Evolutionary conservation across 2,888 invertebrate species (phyloP).

Genomic region (Oxyteleia sp.): DNA sequence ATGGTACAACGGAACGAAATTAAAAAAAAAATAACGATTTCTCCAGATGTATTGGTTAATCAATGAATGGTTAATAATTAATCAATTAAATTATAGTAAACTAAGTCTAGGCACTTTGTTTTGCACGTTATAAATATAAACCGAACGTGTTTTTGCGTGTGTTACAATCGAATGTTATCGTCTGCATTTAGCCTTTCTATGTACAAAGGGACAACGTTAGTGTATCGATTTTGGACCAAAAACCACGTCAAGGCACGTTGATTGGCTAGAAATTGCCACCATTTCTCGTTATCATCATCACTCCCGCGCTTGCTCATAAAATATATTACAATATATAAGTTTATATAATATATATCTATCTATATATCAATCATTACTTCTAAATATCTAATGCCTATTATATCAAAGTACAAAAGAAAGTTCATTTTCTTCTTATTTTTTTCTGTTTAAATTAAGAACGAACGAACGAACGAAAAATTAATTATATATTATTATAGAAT

Average conservation of each 20-base stretch:
- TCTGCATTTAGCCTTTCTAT: slow-evolving; percentile 21
- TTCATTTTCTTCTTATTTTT: not conserved
- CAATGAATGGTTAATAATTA: not conserved
- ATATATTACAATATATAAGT: slow-evolving; percentile 65
- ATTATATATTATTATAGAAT: too few relatives aligned
- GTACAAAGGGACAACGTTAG: slow-evolving; percentile 48
- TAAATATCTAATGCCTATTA: slow-evolving; percentile 31
- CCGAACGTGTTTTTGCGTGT: not conserved
- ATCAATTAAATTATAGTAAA: not conserved
- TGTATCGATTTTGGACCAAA: slow-evolving; percentile 57
- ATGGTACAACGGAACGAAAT: too few relatives aligned
- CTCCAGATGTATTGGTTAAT: too few relatives aligned
- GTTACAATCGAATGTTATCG: slow-evolving; percentile 12
- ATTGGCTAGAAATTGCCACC: slow-evolving; percentile 40
- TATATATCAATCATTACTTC: slow-evolving; percentile 39
- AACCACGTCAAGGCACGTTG: slow-evolving; percentile 69
- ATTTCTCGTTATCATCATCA: slow-evolving; percentile 8
- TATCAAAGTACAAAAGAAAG: slow-evolving; percentile 38
- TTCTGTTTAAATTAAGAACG: not conserved
- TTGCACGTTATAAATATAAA: not conserved
- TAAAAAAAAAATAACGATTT: too few relatives aligned
- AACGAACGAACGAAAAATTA: slow-evolving; percentile 10
- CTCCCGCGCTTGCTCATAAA: slow-evolving; percentile 39
- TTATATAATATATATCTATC: slow-evolving; percentile 51
- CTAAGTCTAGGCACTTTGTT: not conserved